Percentiles rank a stretch among this genome's conserved stretches.
Conservation (phyloP, 2,797 vertebrate species). For the Sebastes kiyomatsui region DNA sequence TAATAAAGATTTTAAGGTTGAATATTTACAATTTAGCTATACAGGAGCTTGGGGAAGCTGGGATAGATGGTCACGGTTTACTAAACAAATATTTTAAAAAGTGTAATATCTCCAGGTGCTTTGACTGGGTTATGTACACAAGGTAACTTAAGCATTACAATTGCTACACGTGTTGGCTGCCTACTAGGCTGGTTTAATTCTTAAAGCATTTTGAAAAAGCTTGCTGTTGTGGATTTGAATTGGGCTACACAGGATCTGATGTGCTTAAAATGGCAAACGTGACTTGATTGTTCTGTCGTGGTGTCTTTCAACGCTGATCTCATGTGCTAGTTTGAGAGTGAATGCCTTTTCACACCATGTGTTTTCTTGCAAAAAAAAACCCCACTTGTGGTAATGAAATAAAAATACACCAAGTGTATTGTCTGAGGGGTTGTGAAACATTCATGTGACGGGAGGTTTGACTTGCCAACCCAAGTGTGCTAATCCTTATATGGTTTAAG, state of each 20-base stretch:
- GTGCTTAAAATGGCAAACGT: background rate
- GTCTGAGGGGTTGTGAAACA: slow-evolving; percentile 28
- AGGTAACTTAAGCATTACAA: background rate
- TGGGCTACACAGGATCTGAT: background rate
- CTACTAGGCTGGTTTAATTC: background rate
- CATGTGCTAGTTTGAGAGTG: background rate
- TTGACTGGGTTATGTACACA: background rate
- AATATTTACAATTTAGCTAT: background rate
- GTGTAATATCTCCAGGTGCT: background rate
- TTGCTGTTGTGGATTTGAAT: background rate
- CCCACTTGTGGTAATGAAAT: background rate
- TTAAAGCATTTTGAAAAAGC: background rate
- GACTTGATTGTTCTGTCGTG: background rate
- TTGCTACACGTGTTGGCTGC: background rate
- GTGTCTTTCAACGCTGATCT: slow-evolving; percentile 11
- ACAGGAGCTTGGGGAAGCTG: background rate
- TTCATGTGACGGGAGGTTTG: background rate
- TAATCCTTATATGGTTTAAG: background rate
- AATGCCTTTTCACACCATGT: background rate
- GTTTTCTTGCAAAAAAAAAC: background rate
- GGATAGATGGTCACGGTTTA: background rate
- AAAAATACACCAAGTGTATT: slow-evolving; percentile 22
- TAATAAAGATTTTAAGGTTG: background rate
- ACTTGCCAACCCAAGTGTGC: background rate
- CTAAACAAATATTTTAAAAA: background rate